phyloP scores from a whole-genome alignment of 1,140 invertebrate species.

The Pogonognathellus flavescens region DNA sequence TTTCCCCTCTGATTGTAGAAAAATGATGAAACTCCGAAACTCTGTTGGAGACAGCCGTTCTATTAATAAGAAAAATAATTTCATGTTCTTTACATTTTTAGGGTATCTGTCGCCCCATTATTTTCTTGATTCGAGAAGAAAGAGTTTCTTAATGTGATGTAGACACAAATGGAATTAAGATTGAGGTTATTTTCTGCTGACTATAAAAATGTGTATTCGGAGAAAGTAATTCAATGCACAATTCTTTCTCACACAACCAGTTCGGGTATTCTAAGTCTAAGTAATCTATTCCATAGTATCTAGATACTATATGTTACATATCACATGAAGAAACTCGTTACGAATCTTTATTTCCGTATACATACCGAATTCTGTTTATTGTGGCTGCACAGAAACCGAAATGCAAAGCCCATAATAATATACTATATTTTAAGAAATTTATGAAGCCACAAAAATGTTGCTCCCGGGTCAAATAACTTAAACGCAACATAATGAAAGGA shows the following conservation, averaged over 20 bases:
- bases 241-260: not conserved
- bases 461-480: conserved; percentile 49
- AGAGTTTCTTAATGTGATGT: conserved; percentile 37
- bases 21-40: conserved; percentile 9
- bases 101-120: conserved; percentile 3
- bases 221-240: conserved; percentile 4
- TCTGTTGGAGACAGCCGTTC: conserved; percentile 5
- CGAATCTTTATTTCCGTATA: conserved; percentile 38
- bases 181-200: not conserved
- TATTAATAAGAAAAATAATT: conserved; percentile 36
- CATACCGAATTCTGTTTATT: not conserved
- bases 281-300: too few relatives aligned
- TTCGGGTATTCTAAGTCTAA: too few relatives aligned
- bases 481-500: conserved; percentile 47
- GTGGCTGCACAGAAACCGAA: too few relatives aligned
- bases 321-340: conserved; percentile 13
- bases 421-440: conserved; percentile 41
- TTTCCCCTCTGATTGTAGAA: not conserved
- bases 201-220: not conserved
- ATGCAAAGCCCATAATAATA: not conserved
- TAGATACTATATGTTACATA: not conserved
- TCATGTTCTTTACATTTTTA: conserved; percentile 15
- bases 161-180: conserved; percentile 32
- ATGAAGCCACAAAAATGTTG: conserved; percentile 50
- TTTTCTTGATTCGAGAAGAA: conserved; percentile 15